Conservation (phyloP, 1,140 invertebrate species). For the Tetragonula clypearis region DNA sequence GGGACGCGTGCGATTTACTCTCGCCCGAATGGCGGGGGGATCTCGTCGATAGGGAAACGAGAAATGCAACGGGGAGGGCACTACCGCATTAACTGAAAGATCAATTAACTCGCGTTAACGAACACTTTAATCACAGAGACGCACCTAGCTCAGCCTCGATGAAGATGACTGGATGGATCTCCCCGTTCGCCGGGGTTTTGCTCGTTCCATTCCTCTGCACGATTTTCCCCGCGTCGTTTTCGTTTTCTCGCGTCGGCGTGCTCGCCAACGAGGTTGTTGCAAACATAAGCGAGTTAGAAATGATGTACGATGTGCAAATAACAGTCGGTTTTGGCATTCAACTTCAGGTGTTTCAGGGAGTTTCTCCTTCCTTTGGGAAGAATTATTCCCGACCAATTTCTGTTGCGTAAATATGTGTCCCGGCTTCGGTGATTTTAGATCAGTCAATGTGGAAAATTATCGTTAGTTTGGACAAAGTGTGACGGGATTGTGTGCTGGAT, state of each 20-base stretch:
- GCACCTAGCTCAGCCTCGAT: slow-evolving; percentile 10
- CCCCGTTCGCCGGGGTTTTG: not conserved
- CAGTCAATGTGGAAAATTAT: too few species aligned
- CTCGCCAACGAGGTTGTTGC: not conserved
- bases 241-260: too few species aligned
- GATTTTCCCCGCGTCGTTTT: not conserved
- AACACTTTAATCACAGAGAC: slow-evolving; percentile 66
- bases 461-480: too few species aligned
- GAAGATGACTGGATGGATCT: not conserved
- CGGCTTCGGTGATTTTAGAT: too few species aligned
- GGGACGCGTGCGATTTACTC: slow-evolving; percentile 45
- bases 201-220: not conserved
- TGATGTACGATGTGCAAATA: not conserved
- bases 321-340: not conserved
- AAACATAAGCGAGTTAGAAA: not conserved
- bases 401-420: too few species aligned
- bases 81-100: slow-evolving; percentile 61
- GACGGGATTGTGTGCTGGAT: too few species aligned
- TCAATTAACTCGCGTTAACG: slow-evolving; percentile 72
- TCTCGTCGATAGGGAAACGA: slow-evolving; percentile 52
- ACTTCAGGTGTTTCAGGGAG: not conserved
- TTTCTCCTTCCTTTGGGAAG: not conserved
- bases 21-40: slow-evolving; percentile 2
- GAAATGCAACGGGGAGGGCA: slow-evolving; percentile 52
- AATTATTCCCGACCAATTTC: too few species aligned